A percentile compares a stretch with the other conserved stretches of the same genome.
These are phyloP conservation scores for Heliconius hortense DNA, from an alignment of 2,888 invertebrate genomes.

Conservation along the genomic window DNA sequence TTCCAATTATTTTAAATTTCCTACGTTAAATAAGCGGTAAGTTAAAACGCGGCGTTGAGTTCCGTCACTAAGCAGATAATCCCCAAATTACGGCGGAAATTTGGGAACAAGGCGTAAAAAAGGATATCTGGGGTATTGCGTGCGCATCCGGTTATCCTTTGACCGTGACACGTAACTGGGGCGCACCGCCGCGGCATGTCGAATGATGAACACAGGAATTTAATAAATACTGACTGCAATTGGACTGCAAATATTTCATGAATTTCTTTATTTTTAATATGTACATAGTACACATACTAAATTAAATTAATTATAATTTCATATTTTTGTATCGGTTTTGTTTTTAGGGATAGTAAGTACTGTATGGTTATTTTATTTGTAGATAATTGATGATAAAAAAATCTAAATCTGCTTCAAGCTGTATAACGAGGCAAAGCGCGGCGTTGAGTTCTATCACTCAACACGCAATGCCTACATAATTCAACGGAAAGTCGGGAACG, in stretches of 20 bases:
- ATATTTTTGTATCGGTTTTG: too few species aligned
- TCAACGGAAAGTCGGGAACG: too few species aligned
- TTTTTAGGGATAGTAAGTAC: too few species aligned
- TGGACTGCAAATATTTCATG: background rate
- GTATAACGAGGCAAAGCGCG: too few species aligned
- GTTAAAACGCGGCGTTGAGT: background rate
- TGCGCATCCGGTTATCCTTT: slow-evolving; percentile 35
- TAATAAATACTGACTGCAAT: slow-evolving; percentile 13
- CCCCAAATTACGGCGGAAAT: background rate
- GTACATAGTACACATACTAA: background rate
- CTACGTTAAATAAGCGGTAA: background rate
- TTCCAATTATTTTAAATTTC: background rate
- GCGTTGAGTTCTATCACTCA: too few species aligned
- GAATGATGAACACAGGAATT: background rate
- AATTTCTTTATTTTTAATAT: too few species aligned
- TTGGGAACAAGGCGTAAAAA: background rate
- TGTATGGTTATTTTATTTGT: too few species aligned
- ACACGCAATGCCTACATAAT: too few species aligned
- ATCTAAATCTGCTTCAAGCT: too few species aligned
- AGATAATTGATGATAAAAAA: too few species aligned
- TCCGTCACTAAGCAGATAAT: background rate
- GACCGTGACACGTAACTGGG: slow-evolving; percentile 39
- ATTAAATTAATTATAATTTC: background rate
- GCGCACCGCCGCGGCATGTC: slow-evolving; percentile 20
- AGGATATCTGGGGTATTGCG: slow-evolving; percentile 23